Conservation (phyloP, 2,797 vertebrate genomes). For the Chloroceryle inda region DNA sequence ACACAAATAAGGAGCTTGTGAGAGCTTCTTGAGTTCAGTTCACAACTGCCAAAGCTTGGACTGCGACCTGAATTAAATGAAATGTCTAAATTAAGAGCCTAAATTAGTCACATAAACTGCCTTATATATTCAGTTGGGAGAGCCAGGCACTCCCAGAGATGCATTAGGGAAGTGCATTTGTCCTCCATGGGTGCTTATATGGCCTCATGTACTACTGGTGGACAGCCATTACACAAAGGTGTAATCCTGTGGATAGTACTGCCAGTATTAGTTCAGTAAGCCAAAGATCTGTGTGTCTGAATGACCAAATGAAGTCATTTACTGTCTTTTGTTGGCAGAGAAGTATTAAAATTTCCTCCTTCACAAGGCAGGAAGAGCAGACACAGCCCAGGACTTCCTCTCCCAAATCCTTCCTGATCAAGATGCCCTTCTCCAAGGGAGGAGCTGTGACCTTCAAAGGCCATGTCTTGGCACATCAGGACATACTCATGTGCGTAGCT, state of each 20-base stretch:
- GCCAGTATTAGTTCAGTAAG: background rate
- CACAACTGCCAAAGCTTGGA: background rate
- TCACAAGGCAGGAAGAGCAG: conserved; percentile 28
- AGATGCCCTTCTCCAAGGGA: conserved; percentile 35
- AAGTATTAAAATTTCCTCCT: conserved; percentile 44
- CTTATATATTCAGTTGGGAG: background rate
- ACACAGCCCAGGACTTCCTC: conserved; percentile 53
- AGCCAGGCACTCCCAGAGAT: background rate
- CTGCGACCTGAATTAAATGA: background rate
- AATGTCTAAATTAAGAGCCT: background rate
- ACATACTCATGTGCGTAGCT: background rate
- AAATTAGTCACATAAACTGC: background rate
- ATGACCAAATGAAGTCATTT: conserved; percentile 13
- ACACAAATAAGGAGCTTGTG: background rate
- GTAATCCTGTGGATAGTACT: background rate
- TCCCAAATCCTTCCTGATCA: conserved; percentile 65
- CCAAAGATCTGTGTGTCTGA: background rate
- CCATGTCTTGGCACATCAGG: background rate
- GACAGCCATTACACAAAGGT: fast-evolving
- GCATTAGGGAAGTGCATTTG: background rate
- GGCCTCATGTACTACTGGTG: background rate
- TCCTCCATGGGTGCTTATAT: fast-evolving
- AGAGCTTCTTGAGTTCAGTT: background rate
- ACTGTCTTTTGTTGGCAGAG: conserved; percentile 49
- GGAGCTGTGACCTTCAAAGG: conserved; percentile 22